A percentile compares a stretch with the other conserved stretches of the same genome.
These are phyloP conservation scores for Chauna torquata DNA, from an alignment of 2,113 vertebrate species.

Conservation along the genomic window DNA sequence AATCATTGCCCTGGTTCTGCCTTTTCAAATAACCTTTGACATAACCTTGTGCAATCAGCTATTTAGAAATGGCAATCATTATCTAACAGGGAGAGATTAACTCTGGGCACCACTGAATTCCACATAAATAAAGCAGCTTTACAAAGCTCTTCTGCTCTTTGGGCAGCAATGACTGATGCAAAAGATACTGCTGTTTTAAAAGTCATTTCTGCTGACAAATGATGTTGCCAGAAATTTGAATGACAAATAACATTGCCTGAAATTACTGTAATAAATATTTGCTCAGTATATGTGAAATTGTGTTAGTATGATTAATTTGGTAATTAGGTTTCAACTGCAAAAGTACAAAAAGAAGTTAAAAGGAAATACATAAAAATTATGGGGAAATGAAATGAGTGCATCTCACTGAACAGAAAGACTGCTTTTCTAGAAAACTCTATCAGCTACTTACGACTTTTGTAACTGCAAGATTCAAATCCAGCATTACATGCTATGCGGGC, in stretches of 20 bases:
- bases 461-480: background rate
- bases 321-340: background rate
- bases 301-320: background rate
- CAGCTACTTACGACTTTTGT: background rate
- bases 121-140: background rate
- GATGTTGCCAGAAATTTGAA: background rate
- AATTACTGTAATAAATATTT: background rate
- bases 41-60: background rate
- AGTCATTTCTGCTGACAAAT: background rate
- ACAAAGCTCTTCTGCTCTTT: background rate
- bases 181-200: background rate
- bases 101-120: background rate
- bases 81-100: background rate
- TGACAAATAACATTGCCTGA: background rate
- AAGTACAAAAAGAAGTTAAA: background rate
- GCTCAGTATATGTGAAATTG: background rate
- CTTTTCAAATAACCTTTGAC: background rate
- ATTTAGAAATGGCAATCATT: background rate
- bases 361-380: background rate
- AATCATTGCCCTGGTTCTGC: background rate
- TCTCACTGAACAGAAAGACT: background rate
- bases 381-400: background rate
- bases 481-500: background rate
- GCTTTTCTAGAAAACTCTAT: background rate
- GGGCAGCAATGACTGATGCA: background rate